Evolutionary conservation across 2,797 vertebrate genomes (phyloP), one percentile per base, ranked within the genome.

Genomic region (Rousettus madagascariensis): DNA sequence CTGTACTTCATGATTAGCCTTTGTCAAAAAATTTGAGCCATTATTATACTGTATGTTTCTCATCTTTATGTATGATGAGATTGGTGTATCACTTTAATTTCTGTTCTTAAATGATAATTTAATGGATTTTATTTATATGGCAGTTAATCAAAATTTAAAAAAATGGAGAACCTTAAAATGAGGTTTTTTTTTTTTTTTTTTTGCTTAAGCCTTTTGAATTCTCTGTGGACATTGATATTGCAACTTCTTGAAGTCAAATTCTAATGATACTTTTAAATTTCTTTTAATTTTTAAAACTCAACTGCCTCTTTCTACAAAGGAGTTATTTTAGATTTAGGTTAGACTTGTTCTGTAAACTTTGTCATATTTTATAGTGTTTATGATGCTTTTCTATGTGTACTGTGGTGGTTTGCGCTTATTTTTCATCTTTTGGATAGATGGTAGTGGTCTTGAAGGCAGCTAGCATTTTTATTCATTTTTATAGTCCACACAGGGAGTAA

Each of bases 121-220:
- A 87, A 41, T n/a, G 84, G 46, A 28, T 87, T 33, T 92, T 94
- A 84, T 80, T 96, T 96, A 19, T 53, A 75, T 38, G 72, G 66
- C n/a, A 43, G 91, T 93, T 94, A 95, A 86, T 96, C 84, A 91
- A 93, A 77, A 82, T 61, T 20, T 38, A 4, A 51, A 22, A 49
- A 28, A 92, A 97, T 87, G 63, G 66, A 61, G 93, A 63, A 55
- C 68, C 33, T 24, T 79, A 51, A 72, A 69, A 80, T 41, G 28
- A 12, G 28, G 49, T 46, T 51, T 51, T 43, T 75, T 49, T 6
- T 46, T 46, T 66, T 33, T 51, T 33, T 43, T 75, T 49, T 9
- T 55, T 41, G 24, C 2, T 4, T 69, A 69, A 38, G 11, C n/a
- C 19, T 90, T 92, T 69, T 33, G 30, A 82, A 77, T 10, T 83